These are phyloP conservation scores for Lochmaea crataegi DNA, from an alignment of 2,888 invertebrate genomes.

Conservation along the genomic window DNA sequence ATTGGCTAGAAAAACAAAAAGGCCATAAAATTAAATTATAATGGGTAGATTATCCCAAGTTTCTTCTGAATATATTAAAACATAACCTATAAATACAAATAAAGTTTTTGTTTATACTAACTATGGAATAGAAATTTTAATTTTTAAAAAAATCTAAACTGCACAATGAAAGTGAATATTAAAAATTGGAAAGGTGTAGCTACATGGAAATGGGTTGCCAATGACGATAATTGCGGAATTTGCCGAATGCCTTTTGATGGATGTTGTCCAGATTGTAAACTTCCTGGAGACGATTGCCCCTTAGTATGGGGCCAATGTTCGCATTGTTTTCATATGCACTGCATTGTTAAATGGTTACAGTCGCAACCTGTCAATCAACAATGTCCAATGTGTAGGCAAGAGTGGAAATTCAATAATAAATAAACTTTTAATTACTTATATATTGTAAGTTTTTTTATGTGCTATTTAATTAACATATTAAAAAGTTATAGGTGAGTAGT, in stretches of 20 bases:
- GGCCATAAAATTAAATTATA: too few relatives aligned
- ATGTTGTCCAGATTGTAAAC: conserved; percentile 97
- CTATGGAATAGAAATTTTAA: too few relatives aligned
- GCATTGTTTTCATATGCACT: conserved; percentile 99
- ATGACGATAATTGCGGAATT: conserved; percentile 99
- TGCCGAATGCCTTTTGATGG: conserved; percentile 99
- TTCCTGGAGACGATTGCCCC: conserved; percentile 98
- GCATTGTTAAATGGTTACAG: conserved; percentile 99
- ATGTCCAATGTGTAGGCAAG: conserved; percentile 98
- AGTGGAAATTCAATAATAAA: conserved; percentile 96
- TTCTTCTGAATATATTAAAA: too few relatives aligned
- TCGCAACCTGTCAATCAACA: conserved; percentile 88
- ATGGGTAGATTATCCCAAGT: too few relatives aligned
- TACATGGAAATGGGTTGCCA: conserved; percentile 98
- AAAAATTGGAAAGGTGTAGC: conserved; percentile 91
- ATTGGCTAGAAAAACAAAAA: too few relatives aligned
- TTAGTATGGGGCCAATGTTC: conserved; percentile 98
- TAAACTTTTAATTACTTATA: conserved; percentile 57
- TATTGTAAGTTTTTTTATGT: neutral
- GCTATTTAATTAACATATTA: neutral
- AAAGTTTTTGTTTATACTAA: too few relatives aligned
- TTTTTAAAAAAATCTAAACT: too few relatives aligned
- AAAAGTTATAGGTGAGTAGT: too few relatives aligned
- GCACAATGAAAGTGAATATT: conserved; percentile 35
- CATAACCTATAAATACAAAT: too few relatives aligned